A percentile compares a stretch with the other conserved stretches of the same genome.
These are phyloP conservation scores for Echinops telfairi DNA, from an alignment of 2,113 vertebrate genomes.

Conservation along the genomic window DNA sequence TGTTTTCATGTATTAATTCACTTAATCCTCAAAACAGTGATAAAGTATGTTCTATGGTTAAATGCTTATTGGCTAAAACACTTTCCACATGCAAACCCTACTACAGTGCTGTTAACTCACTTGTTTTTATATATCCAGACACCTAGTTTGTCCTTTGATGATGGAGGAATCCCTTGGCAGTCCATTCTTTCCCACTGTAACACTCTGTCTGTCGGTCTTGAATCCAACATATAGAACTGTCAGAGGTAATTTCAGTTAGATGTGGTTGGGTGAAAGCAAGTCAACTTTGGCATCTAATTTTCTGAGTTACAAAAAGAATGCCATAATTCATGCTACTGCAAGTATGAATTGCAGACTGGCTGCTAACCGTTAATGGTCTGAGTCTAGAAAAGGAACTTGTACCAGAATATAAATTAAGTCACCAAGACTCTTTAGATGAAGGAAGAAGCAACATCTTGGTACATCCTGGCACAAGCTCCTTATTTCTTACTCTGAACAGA, in stretches of 20 bases:
- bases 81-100: neutral
- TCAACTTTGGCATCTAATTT: conserved; percentile 5
- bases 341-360: conserved; percentile 7
- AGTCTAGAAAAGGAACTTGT: conserved; percentile 32
- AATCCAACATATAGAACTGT: conserved; percentile 95
- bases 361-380: neutral
- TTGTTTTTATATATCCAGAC: conserved; percentile 97
- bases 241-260: conserved; percentile 75
- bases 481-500: neutral
- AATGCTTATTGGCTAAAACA: neutral
- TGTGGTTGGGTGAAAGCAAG: conserved; percentile 14
- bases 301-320: conserved; percentile 14
- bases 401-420: neutral
- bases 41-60: neutral
- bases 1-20: conserved; percentile 35
- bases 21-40: neutral
- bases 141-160: conserved; percentile 97
- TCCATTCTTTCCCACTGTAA: conserved; percentile 96
- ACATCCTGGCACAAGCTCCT: neutral
- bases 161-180: conserved; percentile 94
- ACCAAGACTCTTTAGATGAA: neutral
- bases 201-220: conserved; percentile 88
- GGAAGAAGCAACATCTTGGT: neutral
- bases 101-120: conserved; percentile 84
- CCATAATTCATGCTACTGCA: conserved; percentile 32